These are phyloP conservation scores for Trematomus loennbergii DNA, from an alignment of 2,113 vertebrate genomes.

Conservation along the genomic window DNA sequence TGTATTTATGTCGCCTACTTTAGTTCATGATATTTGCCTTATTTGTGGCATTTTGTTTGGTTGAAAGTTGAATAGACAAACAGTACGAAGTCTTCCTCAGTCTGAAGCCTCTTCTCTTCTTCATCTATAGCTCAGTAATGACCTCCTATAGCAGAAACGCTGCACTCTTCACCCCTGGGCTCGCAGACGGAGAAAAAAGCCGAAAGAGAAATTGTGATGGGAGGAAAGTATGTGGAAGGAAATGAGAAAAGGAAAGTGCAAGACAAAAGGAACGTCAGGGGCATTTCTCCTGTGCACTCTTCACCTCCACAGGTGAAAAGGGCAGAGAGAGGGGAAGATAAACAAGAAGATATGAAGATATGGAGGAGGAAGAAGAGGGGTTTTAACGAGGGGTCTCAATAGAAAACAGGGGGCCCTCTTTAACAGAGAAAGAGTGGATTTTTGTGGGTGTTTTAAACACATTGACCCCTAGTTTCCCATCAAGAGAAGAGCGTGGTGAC, in stretches of 20 bases:
- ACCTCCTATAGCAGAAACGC: slow-evolving; percentile 7
- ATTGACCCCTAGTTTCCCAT: slow-evolving; percentile 54
- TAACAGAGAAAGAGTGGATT: slow-evolving; percentile 17
- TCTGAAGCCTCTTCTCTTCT: not conserved
- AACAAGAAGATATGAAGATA: not conserved
- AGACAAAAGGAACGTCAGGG: slow-evolving; percentile 28
- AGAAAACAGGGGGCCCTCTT: slow-evolving; percentile 44
- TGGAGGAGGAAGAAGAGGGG: not conserved
- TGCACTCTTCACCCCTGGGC: slow-evolving; percentile 51
- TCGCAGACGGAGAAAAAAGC: not conserved
- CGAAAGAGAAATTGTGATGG: slow-evolving; percentile 50
- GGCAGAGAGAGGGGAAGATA: not conserved
- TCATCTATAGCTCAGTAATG: slow-evolving; percentile 41
- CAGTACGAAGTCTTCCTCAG: not conserved
- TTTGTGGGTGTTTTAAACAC: slow-evolving; percentile 62
- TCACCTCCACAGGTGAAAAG: slow-evolving; percentile 49
- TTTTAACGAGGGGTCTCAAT: slow-evolving; percentile 58
- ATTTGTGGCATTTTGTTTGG: not conserved
- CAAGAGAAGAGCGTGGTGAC: slow-evolving; percentile 12
- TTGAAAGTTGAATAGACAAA: not conserved
- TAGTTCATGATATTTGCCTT: not conserved
- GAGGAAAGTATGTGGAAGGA: slow-evolving; percentile 69
- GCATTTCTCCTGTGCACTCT: slow-evolving; percentile 47
- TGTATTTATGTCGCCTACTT: too few species aligned
- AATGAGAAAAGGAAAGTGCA: slow-evolving; percentile 70